These are phyloP conservation scores for Dysmachus trigonus DNA, from an alignment of 2,888 invertebrate species.

Conservation along the genomic window DNA sequence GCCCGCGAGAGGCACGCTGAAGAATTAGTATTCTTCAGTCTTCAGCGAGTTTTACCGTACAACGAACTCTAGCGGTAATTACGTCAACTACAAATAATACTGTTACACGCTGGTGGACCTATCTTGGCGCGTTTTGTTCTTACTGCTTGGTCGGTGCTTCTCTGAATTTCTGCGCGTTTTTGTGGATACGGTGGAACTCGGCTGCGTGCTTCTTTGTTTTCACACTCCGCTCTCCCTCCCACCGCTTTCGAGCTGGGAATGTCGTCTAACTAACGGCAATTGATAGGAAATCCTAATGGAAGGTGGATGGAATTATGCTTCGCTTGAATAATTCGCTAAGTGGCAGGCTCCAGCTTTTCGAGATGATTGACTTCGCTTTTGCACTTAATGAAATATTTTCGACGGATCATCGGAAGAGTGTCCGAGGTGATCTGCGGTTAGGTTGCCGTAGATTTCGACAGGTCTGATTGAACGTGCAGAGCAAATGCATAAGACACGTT, in stretches of 20 bases:
- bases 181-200: background rate
- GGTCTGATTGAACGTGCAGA: background rate
- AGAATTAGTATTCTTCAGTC: background rate
- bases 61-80: conserved; percentile 65
- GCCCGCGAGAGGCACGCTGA: background rate
- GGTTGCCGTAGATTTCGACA: background rate
- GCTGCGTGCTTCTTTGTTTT: conserved; percentile 10
- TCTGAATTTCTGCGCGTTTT: conserved; percentile 2
- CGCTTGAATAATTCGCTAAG: conserved; percentile 5
- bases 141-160: background rate
- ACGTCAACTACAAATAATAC: conserved; percentile 65
- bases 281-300: conserved; percentile 6
- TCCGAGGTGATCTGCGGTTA: background rate
- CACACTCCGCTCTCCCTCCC: background rate
- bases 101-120: conserved; percentile 55
- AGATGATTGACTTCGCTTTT: background rate
- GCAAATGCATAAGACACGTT: background rate
- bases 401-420: background rate
- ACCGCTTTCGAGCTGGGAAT: conserved; percentile 6
- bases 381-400: conserved; percentile 10
- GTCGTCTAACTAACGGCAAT: conserved; percentile 34
- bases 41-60: conserved; percentile 57
- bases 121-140: conserved; percentile 28
- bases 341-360: background rate
- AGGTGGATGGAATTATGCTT: background rate